Percentiles rank a stretch among this genome's conserved stretches.
These are phyloP conservation scores for Coreius guichenoti DNA, from an alignment of 2,797 vertebrate genomes.

Conservation along the genomic window DNA sequence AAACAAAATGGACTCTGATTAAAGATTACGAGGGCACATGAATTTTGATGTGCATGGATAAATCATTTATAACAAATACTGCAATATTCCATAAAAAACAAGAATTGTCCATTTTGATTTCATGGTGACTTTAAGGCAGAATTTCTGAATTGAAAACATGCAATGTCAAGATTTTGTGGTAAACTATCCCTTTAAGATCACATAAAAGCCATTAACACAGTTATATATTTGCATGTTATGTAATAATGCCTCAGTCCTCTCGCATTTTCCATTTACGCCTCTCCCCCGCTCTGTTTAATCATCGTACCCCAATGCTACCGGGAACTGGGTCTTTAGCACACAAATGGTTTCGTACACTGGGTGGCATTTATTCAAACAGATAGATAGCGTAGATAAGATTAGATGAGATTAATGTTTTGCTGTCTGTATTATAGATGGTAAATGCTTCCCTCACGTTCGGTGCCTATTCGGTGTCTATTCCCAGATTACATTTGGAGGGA, in stretches of 20 bases:
- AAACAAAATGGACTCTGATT: background rate
- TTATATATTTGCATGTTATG: constrained; percentile 29
- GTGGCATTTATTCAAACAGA: constrained; percentile 18
- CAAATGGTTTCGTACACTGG: background rate
- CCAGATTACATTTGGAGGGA: constrained; percentile 93
- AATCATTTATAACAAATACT: background rate
- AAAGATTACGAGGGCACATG: background rate
- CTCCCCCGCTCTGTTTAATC: constrained; percentile 45
- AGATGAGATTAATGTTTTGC: constrained; percentile 16
- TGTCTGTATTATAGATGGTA: background rate
- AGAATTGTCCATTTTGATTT: background rate
- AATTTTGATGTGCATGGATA: background rate
- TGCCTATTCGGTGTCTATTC: background rate
- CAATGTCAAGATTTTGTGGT: background rate
- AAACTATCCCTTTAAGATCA: background rate
- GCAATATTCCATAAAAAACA: too few relatives aligned
- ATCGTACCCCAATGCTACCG: constrained; percentile 1
- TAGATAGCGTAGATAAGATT: constrained; percentile 4
- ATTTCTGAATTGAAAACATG: background rate
- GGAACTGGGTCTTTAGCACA: constrained; percentile 14
- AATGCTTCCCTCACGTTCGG: constrained; percentile 16
- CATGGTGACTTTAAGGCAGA: background rate
- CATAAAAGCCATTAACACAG: constrained; percentile 30
- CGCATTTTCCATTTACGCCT: background rate
- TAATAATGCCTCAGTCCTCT: constrained; percentile 14